Evolutionary conservation across 2,113 vertebrate genomes (phyloP).

Genomic region (Tricholaema leucomelas): DNA sequence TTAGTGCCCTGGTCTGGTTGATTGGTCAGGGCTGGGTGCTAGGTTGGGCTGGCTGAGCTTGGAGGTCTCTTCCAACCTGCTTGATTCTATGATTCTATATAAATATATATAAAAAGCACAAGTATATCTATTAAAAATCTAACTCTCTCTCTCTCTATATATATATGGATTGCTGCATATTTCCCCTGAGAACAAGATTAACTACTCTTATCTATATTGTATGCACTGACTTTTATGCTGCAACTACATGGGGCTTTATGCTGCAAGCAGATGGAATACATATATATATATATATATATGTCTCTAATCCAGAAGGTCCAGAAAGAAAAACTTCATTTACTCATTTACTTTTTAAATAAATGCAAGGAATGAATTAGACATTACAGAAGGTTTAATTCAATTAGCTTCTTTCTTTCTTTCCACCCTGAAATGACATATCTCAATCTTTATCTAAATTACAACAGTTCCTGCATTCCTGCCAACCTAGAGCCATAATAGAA

Average conservation of each 20-base stretch:
- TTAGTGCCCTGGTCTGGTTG: too few species aligned
- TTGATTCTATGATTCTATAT: too few species aligned
- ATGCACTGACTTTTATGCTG: background rate
- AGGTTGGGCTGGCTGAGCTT: too few species aligned
- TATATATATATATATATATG: background rate
- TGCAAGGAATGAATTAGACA: background rate
- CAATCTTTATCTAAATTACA: slow-evolving; percentile 14
- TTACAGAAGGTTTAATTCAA: background rate
- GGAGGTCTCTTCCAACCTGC: too few species aligned
- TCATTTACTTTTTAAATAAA: background rate
- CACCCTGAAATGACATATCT: background rate
- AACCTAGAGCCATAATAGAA: background rate
- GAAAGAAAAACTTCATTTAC: background rate
- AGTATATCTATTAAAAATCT: too few species aligned
- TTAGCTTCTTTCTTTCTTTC: background rate
- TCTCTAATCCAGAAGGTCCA: background rate
- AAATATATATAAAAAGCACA: background rate
- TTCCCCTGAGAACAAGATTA: background rate
- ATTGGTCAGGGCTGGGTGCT: too few species aligned
- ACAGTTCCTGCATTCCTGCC: background rate
- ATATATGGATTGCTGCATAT: background rate
- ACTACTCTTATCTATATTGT: background rate
- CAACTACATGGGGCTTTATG: too few species aligned
- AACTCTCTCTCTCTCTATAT: too few species aligned
- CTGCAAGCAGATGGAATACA: too few species aligned